Evolutionary conservation across 2,888 invertebrate genomes (phyloP).

Genomic region (Pedicia rivosa): DNA sequence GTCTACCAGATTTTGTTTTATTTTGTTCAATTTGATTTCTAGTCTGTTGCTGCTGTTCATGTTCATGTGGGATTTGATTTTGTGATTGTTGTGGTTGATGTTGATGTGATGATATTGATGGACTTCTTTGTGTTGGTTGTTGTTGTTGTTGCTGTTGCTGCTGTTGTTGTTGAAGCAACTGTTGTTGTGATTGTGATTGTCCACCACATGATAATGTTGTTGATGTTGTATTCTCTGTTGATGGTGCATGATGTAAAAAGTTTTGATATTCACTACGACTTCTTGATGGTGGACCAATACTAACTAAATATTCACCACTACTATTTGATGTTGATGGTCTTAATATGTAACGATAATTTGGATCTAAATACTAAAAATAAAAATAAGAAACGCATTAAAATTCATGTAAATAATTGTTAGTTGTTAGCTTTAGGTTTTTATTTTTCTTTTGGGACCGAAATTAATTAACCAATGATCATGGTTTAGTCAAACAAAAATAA

Average conservation of each 20-base stretch:
- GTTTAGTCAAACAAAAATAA: too few species aligned
- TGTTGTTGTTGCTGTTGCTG: slow-evolving; percentile 4
- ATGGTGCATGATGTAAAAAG: slow-evolving; percentile 44
- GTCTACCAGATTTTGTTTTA: slow-evolving; percentile 21
- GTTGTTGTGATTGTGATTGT: slow-evolving; percentile 13
- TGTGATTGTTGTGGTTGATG: slow-evolving; percentile 17
- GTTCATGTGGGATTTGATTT: slow-evolving; percentile 17
- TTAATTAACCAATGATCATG: too few species aligned
- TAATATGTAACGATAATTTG: slow-evolving; percentile 52
- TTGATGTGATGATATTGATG: slow-evolving; percentile 14
- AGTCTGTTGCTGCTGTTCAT: slow-evolving; percentile 9
- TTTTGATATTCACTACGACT: slow-evolving; percentile 51
- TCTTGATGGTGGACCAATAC: slow-evolving; percentile 45
- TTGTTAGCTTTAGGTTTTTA: too few species aligned
- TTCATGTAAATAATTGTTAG: too few species aligned
- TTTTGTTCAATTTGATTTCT: slow-evolving; percentile 19
- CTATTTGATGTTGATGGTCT: slow-evolving; percentile 44
- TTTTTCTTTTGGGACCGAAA: too few species aligned
- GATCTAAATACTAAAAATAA: slow-evolving; percentile 42
- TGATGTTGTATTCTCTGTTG: slow-evolving; percentile 19
- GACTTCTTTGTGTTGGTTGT: slow-evolving; percentile 28
- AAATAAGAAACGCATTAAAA: too few species aligned
- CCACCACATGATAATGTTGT: background rate
- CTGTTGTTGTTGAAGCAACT: slow-evolving; percentile 11
- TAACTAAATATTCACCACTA: slow-evolving; percentile 55